These are phyloP conservation scores for Dufourea novaeangliae DNA, from an alignment of 1,140 invertebrate genomes.

Conservation along the genomic window DNA sequence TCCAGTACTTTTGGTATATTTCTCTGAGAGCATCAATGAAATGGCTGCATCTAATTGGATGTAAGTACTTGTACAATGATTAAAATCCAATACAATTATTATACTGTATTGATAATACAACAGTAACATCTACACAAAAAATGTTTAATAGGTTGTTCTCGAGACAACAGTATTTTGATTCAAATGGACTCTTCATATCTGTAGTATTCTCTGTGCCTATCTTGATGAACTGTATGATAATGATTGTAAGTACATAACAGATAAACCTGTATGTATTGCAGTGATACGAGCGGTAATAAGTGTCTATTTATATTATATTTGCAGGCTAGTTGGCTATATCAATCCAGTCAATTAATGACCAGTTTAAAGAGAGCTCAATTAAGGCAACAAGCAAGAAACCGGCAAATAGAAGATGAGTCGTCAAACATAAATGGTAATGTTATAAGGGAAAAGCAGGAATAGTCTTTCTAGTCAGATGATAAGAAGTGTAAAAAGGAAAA, in stretches of 20 bases:
- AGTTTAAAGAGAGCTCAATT: constrained; percentile 90
- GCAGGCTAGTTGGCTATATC: constrained; percentile 92
- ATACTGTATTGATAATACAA: not conserved
- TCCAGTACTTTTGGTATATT: constrained; percentile 92
- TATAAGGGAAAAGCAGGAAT: constrained; percentile 51
- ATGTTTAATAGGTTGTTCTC: constrained; percentile 87
- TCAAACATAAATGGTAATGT: constrained; percentile 33
- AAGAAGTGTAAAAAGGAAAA: not conserved
- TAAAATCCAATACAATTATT: not conserved
- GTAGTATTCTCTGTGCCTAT: constrained; percentile 95
- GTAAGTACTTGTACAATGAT: constrained; percentile 74
- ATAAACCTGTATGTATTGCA: not conserved
- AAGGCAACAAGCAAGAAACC: constrained; percentile 81
- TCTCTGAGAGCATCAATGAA: constrained; percentile 94
- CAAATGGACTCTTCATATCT: constrained; percentile 95
- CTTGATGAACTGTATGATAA: constrained; percentile 94
- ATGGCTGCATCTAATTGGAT: constrained; percentile 92
- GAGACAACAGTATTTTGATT: constrained; percentile 95
- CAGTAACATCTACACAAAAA: constrained; percentile 12
- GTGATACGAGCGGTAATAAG: not conserved
- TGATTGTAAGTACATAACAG: constrained; percentile 89
- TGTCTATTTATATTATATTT: not conserved
- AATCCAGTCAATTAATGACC: constrained; percentile 92
- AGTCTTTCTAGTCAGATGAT: constrained; percentile 54
- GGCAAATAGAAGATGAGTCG: constrained; percentile 54